These are phyloP conservation scores for Tragelaphus buxtoni DNA, from an alignment of 2,113 vertebrate species.

Conservation along the genomic window DNA sequence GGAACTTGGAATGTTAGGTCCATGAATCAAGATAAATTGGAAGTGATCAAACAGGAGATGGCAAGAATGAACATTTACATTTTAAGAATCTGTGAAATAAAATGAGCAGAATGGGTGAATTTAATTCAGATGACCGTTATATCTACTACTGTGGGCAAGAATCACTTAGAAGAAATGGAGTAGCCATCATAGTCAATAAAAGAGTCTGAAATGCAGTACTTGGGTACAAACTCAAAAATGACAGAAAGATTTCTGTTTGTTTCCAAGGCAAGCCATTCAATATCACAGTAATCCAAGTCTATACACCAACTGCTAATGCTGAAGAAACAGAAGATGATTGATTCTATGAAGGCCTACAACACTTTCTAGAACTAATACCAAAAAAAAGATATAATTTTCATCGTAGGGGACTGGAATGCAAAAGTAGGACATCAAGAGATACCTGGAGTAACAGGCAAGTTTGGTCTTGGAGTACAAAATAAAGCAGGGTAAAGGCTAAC, in stretches of 20 bases:
- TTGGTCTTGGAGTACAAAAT: background rate
- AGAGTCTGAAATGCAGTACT: background rate
- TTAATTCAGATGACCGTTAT: background rate
- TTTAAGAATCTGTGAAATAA: background rate
- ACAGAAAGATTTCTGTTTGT: background rate
- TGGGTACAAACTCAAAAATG: background rate
- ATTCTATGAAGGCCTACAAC: background rate
- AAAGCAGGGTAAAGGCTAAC: background rate
- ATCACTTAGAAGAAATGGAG: background rate
- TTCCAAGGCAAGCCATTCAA: background rate
- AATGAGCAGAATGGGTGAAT: background rate
- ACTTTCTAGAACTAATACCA: background rate
- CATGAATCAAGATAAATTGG: background rate
- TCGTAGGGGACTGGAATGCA: background rate
- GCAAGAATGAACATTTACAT: background rate
- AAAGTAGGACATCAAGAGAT: background rate
- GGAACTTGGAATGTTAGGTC: background rate
- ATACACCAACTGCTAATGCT: background rate
- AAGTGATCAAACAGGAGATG: background rate
- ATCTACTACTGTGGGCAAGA: background rate
- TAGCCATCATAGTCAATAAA: background rate
- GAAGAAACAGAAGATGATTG: background rate
- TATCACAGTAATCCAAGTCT: background rate
- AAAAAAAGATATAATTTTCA: background rate
- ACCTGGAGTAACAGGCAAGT: background rate